phyloP scores from a whole-genome alignment of 2,797 vertebrate genomes.

The Distichodus sexfasciatus region DNA sequence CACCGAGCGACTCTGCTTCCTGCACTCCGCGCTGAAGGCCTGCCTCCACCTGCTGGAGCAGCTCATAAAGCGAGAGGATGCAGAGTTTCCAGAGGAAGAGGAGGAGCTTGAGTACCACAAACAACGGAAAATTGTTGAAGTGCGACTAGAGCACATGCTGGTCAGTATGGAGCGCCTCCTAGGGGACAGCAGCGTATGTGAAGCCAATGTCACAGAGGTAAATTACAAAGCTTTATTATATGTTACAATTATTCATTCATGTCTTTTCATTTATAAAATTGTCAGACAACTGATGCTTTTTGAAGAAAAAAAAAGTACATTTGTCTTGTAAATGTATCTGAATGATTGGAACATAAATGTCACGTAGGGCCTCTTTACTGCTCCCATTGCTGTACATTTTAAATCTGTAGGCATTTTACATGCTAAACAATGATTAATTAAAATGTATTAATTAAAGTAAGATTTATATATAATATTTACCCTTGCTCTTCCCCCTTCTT shows the following conservation, averaged over 20 bases:
- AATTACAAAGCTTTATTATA: background rate
- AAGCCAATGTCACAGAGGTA: conserved; percentile 62
- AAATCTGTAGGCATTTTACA: too few relatives aligned
- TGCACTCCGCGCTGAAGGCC: conserved; percentile 68
- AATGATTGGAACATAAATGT: too few relatives aligned
- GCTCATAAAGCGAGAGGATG: conserved; percentile 64
- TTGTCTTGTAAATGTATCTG: too few relatives aligned
- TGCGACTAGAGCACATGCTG: conserved; percentile 61
- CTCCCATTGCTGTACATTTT: too few relatives aligned
- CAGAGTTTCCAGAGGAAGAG: conserved; percentile 49
- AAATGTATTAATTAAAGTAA: too few relatives aligned
- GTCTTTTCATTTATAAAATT: too few relatives aligned
- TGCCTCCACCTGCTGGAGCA: conserved; percentile 66
- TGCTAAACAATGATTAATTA: too few relatives aligned
- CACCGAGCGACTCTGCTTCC: conserved; percentile 63
- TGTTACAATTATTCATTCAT: background rate
- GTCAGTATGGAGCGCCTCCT: conserved; percentile 61
- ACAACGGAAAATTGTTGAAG: conserved; percentile 61
- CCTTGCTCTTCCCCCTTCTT: too few relatives aligned
- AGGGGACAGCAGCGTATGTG: conserved; percentile 49
- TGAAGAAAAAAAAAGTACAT: too few relatives aligned
- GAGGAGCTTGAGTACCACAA: conserved; percentile 62
- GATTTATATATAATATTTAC: too few relatives aligned
- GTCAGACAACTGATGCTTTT: too few relatives aligned
- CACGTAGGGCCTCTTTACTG: too few relatives aligned